Conservation (phyloP, 2,797 vertebrate genomes). For the Lophius americanus region DNA sequence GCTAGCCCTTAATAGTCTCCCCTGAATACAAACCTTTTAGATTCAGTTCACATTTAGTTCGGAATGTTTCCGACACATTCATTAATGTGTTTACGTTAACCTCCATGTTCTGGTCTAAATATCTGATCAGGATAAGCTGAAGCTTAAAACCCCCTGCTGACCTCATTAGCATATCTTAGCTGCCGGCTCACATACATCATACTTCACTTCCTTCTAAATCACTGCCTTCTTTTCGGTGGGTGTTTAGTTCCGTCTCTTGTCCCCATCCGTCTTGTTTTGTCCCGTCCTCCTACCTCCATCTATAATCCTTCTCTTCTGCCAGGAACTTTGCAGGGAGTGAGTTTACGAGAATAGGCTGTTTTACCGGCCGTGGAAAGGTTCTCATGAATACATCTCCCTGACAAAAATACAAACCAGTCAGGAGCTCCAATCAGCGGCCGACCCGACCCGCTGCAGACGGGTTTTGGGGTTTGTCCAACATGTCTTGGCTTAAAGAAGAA, state of each 20-base stretch:
- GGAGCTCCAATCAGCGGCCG: not conserved
- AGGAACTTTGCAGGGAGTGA: slow-evolving; percentile 28
- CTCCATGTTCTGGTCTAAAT: slow-evolving; percentile 41
- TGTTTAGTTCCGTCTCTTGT: slow-evolving; percentile 36
- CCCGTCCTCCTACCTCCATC: slow-evolving; percentile 21
- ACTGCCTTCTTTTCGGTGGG: not conserved
- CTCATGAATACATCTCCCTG: slow-evolving; percentile 53
- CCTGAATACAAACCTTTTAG: slow-evolving; percentile 50
- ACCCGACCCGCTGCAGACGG: slow-evolving; percentile 29
- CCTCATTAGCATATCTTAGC: slow-evolving; percentile 16
- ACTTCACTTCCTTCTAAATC: slow-evolving; percentile 8
- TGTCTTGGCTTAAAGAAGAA: too few relatives aligned
- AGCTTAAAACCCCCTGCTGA: slow-evolving; percentile 17
- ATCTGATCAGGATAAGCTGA: slow-evolving; percentile 31
- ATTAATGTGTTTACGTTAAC: slow-evolving; percentile 54
- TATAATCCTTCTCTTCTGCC: slow-evolving; percentile 39
- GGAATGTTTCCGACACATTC: slow-evolving; percentile 41
- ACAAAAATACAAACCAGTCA: slow-evolving; percentile 9
- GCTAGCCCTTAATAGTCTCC: slow-evolving; percentile 5
- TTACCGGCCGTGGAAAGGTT: slow-evolving; percentile 15
- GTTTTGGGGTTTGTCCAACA: too few relatives aligned
- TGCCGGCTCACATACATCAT: slow-evolving; percentile 19
- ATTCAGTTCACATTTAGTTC: slow-evolving; percentile 34
- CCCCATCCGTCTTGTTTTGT: slow-evolving; percentile 17
- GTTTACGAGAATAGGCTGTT: slow-evolving; percentile 2